Evolutionary conservation across 2,888 invertebrate species (phyloP), one percentile per base, ranked within the genome.

Genomic region (Pseudococcus jackbeardsleyi): DNA sequence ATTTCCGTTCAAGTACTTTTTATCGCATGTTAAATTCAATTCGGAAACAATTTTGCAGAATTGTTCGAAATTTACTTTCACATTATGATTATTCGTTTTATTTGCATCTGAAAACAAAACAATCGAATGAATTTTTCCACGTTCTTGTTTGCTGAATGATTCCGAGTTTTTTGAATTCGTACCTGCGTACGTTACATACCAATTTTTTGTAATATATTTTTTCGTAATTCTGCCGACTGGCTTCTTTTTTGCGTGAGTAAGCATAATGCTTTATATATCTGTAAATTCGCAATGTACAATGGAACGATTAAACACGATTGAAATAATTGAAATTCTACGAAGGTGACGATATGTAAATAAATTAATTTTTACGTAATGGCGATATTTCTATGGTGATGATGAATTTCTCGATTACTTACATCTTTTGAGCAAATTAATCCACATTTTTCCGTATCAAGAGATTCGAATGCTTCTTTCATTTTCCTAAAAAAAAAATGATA

Each of bases 1-100:
- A 48, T 46, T 64, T n/a, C 72, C 88, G 54, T 88, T 72, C 39
- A 50, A 88, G 85, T 85, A 85, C n/a, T 85, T 85, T 72, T 85
- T 50, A 68, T 85, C 79, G 89, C 85, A 17, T n/a, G 54, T 85
- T 64, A 91, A 89, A 89, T 94, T 94, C 90, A 95, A 93, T 90
- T 97, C 96, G 6, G 95, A 95, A 90, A 96, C 94, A 89, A 96
- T 94, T 86, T 95, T 94, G 91, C 96, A 96, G 92, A 97, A 97
- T 89, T 96, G 94, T 91, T 97, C 96, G 91, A 96, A 97, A 90
- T 95, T 94, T 90, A 96, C 93, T 89, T 92, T 91, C 90, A 92
- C 91, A 89, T 92, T 91, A 77, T 93, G 93, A 19, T 90, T 90
- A 79, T 84, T 88, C 19, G 48, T 48, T 64, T 88, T 79, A 33